Percentiles rank a stretch among this genome's conserved stretches.
Conservation (phyloP, 1,140 invertebrate genomes). For the Drosophila bocqueti region DNA sequence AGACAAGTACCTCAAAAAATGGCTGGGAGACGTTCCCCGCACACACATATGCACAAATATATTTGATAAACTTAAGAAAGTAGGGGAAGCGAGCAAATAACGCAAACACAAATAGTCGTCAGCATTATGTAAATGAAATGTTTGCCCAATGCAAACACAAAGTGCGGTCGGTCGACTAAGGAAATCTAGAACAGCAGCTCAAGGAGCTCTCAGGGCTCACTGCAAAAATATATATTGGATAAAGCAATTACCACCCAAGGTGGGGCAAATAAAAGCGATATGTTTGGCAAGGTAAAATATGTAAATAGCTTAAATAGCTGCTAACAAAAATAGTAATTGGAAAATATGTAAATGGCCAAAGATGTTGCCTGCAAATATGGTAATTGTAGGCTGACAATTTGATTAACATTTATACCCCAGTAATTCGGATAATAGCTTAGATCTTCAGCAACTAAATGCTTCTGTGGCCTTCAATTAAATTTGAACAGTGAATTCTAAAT, state of each 20-base stretch:
- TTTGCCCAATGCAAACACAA: conserved; percentile 71
- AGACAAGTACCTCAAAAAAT: conserved; percentile 24
- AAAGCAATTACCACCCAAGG: conserved; percentile 25
- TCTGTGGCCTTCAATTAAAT: background rate
- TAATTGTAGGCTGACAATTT: background rate
- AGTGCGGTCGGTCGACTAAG: conserved; percentile 55
- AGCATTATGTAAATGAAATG: conserved; percentile 82
- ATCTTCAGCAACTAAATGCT: background rate
- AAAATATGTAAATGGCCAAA: conserved; percentile 1
- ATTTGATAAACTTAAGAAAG: conserved; percentile 46
- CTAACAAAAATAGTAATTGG: conserved; percentile 14
- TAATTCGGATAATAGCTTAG: background rate
- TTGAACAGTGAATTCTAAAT: background rate
- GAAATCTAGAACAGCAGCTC: conserved; percentile 47
- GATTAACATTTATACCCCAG: background rate
- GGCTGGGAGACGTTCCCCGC: conserved; percentile 2
- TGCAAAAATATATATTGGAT: conserved; percentile 27
- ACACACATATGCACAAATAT: conserved; percentile 5
- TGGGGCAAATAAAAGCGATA: conserved; percentile 8
- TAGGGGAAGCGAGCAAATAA: conserved; percentile 49
- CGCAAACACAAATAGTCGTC: conserved; percentile 67
- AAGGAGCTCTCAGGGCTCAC: conserved; percentile 14
- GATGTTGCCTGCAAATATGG: background rate
- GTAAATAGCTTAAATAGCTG: conserved; percentile 6
- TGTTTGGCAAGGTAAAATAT: background rate